Base-by-base conservation (phyloP, 2,113 vertebrate species). In the Dasyornis broadbenti region DNA sequence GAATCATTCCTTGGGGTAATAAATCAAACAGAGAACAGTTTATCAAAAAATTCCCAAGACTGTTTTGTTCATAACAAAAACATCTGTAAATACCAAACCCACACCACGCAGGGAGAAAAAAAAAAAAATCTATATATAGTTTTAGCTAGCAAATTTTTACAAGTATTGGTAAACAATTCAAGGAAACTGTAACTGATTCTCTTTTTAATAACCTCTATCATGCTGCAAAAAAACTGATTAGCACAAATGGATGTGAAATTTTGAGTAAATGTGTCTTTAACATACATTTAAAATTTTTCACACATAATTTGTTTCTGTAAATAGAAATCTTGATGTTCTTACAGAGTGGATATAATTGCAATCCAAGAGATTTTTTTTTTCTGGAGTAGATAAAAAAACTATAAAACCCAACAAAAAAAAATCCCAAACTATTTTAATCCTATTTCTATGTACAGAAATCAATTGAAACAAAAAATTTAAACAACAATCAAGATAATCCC, bases 1-100 rank as follows among this genome's bases (percentile, higher is more conserved):
- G n/a, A 94, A 49, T 83, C 61, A 92, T 47, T 89, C 30, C 80
- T 82, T 53, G 11, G 27, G 54, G 26, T n/a, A 39, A 83, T 92
- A 94, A 91, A 95, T 92, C 91, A 95, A 78, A 65, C 16, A 77
- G 16, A 88, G 40, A 60, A 83, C n/a, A 83, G 31, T 37, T 90
- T 94, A 82, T 85, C 35, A 90, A 53, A 50, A 86, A 95, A 95
- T 80, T 91, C 87, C 66, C 90, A 87, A 76, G 63, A 72, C 37
- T 50, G 22, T 78, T 89, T 76, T 72, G 26, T 79, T 95, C 78
- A 35, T 76, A 89, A 91, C 60, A 56, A 76, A 89, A 95, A 71
- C 52, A 96, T 86, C 91, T 95, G 44, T 75, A 79, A 89, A 87
- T 56, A 79, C 10, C 53, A 91, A 61, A 86, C 30, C 11, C 19